Evolutionary conservation across 2,797 vertebrate species (phyloP), one percentile per base, ranked within the genome.

Genomic region (Smutsia temminckii): DNA sequence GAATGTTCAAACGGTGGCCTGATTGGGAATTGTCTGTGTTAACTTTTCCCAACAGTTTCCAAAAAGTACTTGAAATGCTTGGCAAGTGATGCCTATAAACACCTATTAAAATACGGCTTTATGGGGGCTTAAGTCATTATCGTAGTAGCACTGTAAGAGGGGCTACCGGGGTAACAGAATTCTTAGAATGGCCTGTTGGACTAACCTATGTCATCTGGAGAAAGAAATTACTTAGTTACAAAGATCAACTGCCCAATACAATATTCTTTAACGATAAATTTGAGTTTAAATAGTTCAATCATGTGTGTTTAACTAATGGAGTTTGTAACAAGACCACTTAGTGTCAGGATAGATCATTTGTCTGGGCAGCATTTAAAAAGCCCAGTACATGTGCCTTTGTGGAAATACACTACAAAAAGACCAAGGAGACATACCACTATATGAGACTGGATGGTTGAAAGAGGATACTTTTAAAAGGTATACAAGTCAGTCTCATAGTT

Each of bases 61-160:
- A 86, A 90, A 83, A 79, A 87, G 63, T n/a, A 74, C 59, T 91
- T 89, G 84, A 95, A 91, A 92, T 37, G 72, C 81, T 77, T 93
- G 63, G 55, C 81, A 95, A 97, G 91, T 37, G 68, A 59, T 77
- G 77, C 51, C 95, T 89, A 87, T 97, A 96, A 97, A 96, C 92
- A 95, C 93, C 95, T 93, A 94, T 78, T 97, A 95, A 95, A 96
- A 91, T 42, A 68, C 49, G 85, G 83, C 79, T 97, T 96, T 95
- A 95, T 37, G 51, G 89, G 88, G 91, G 37, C 57, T 77, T 94
- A 96, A 94, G 74, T 91, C 94, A 61, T 61, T 66, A 90, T 25
- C 0, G 3, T 18, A 53, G 71, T 3, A 63, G 25, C 25, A 21
- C 5, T 34, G 63, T 8, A 42, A 46, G 12, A 46, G 37, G 66